Percentiles rank a stretch among this genome's conserved stretches.
Evolutionary conservation across 2,113 vertebrate species (phyloP).

Genomic region (Carollia perspicillata): DNA sequence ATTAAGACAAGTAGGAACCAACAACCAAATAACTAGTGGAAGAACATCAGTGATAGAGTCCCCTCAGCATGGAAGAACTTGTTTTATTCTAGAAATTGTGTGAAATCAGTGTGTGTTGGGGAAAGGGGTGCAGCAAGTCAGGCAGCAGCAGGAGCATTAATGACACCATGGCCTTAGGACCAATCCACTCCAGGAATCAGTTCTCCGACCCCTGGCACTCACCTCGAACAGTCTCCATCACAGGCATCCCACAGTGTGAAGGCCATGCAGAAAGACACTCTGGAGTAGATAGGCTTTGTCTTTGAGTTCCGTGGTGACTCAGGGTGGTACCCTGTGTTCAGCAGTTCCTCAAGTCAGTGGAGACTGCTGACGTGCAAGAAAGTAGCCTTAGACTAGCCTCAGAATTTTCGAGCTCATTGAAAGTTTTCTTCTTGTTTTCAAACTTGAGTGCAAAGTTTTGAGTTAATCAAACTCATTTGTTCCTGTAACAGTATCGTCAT

Average conservation of each 20-base stretch:
- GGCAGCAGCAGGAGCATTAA: neutral
- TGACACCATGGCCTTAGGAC: neutral
- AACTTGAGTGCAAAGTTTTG: neutral
- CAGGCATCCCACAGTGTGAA: fast-evolving
- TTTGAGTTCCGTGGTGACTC: neutral
- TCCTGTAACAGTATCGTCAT: neutral
- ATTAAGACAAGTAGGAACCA: neutral
- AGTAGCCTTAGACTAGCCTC: neutral
- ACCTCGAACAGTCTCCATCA: neutral
- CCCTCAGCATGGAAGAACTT: neutral
- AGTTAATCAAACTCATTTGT: neutral
- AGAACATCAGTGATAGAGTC: neutral
- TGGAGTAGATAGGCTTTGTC: neutral
- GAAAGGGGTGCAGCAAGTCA: neutral
- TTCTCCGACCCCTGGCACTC: neutral
- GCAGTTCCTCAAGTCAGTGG: neutral
- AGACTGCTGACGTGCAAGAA: neutral
- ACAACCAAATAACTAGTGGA: neutral
- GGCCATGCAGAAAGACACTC: neutral
- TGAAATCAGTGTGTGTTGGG: neutral
- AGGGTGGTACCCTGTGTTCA: neutral
- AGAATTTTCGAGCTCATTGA: neutral
- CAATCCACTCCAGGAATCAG: neutral
- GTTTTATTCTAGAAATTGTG: neutral
- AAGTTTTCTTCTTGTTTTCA: neutral